These are phyloP conservation scores for Eulemur albifrons DNA, from an alignment of 2,797 vertebrate genomes.

Conservation along the genomic window DNA sequence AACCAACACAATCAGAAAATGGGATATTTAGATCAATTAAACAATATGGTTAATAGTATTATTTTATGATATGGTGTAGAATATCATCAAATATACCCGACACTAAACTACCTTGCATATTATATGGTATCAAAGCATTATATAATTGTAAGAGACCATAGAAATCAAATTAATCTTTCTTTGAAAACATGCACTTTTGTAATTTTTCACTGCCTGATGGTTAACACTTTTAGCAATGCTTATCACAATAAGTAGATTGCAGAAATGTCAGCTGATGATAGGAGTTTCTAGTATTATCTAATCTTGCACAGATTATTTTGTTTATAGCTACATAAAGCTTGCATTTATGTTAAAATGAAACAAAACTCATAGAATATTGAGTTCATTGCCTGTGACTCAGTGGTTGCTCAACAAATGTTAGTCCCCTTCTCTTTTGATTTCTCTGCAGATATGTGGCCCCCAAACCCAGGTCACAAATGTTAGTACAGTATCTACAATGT, in stretches of 20 bases:
- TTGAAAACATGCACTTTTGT: background rate
- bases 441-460: background rate
- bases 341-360: background rate
- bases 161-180: background rate
- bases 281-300: background rate
- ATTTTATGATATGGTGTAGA: background rate
- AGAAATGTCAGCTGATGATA: background rate
- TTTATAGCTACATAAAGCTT: background rate
- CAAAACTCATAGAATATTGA: background rate
- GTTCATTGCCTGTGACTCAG: background rate
- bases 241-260: background rate
- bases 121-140: background rate
- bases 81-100: background rate
- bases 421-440: background rate
- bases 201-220: background rate
- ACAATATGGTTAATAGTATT: background rate
- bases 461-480: background rate
- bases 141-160: background rate
- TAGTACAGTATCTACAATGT: background rate
- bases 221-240: background rate
- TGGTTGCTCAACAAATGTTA: background rate
- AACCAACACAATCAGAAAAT: background rate
- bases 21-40: background rate
- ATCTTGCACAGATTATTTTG: background rate
- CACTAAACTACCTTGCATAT: background rate